Percentiles rank a stretch among this genome's conserved stretches.
Conservation (phyloP, 2,113 vertebrate genomes). For the Pampusana beccarii region DNA sequence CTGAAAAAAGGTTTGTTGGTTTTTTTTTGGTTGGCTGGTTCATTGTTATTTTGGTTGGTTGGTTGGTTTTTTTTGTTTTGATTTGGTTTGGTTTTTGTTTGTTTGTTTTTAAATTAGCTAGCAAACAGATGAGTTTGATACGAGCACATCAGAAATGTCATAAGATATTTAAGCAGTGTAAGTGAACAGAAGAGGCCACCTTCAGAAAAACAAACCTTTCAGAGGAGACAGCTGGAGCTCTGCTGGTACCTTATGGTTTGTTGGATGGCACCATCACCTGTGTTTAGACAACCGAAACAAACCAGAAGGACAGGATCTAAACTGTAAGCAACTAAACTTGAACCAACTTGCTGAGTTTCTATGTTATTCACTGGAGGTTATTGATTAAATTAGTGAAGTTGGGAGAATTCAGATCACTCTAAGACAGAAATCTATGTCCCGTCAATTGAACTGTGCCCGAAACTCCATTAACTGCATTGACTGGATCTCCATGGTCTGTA, state of each 20-base stretch:
- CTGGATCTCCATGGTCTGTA: neutral
- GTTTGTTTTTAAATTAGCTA: neutral
- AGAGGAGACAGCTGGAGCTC: neutral
- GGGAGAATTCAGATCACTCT: neutral
- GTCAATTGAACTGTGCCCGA: neutral
- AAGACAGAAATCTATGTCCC: neutral
- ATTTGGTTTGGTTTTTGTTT: too few relatives aligned
- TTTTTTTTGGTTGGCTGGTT: too few relatives aligned
- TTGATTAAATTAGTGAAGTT: neutral
- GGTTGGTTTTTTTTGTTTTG: neutral
- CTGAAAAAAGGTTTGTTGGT: neutral
- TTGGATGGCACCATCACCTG: neutral
- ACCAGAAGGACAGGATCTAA: neutral
- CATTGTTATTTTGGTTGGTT: too few relatives aligned
- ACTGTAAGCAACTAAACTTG: accelerated
- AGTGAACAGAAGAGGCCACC: neutral
- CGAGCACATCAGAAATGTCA: neutral
- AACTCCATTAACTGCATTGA: neutral
- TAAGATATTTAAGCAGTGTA: neutral
- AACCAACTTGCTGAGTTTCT: neutral
- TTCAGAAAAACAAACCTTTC: neutral
- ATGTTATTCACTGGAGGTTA: neutral
- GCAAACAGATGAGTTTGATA: neutral
- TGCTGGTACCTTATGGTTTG: neutral
- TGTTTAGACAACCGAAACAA: neutral